Percentiles rank a stretch among this genome's conserved stretches.
phyloP scores from a whole-genome alignment of 2,797 vertebrate genomes.

The Ctenochaetus hawaiiensis region DNA sequence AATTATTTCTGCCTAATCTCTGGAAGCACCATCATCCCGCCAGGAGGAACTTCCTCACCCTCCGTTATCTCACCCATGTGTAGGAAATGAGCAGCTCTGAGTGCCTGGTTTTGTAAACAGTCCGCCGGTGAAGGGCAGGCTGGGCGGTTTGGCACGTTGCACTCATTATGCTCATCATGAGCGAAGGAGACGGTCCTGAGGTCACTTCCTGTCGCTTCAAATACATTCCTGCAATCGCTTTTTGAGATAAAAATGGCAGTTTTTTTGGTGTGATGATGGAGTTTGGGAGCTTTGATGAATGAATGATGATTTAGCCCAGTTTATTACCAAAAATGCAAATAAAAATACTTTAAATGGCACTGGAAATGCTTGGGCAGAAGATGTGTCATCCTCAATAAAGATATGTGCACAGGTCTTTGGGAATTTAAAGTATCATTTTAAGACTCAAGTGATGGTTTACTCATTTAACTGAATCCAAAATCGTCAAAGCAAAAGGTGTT shows the following conservation, averaged over 20 bases:
- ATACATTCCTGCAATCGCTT: conserved; percentile 53
- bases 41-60: conserved; percentile 33
- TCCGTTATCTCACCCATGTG: conserved; percentile 24
- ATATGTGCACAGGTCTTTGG: no score
- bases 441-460: no score
- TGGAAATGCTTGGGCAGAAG: neutral
- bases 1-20: conserved; percentile 57
- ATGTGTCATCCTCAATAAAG: no score
- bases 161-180: conserved; percentile 50
- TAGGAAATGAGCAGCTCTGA: conserved; percentile 58
- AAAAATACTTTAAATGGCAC: neutral
- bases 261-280: neutral
- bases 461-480: no score
- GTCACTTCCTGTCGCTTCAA: conserved; percentile 53
- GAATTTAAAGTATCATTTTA: no score
- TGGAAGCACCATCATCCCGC: conserved; percentile 2
- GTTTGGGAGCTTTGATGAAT: neutral
- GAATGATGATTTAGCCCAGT: neutral
- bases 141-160: conserved; percentile 45
- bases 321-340: neutral
- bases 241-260: conserved; percentile 10
- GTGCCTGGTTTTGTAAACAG: conserved; percentile 52
- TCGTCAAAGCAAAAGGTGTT: no score
- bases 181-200: conserved; percentile 14
- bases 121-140: neutral